Conservation (phyloP, 2,113 vertebrate species). For the Gymnorhina tibicen region DNA sequence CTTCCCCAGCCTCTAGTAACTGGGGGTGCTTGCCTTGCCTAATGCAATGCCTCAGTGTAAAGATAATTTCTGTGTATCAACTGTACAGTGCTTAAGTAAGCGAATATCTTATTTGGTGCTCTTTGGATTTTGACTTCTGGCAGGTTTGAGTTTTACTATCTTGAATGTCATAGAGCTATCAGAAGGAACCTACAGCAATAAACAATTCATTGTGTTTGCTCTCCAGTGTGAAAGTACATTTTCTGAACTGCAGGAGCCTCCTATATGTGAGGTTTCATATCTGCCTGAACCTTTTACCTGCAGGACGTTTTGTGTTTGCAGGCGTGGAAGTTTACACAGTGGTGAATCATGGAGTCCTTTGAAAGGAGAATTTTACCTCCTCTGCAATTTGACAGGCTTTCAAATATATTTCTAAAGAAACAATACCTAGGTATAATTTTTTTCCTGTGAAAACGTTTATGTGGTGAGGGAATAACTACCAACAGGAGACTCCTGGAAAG, state of each 20-base stretch:
- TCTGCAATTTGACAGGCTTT: not conserved
- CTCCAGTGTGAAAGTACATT: not conserved
- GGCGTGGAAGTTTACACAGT: not conserved
- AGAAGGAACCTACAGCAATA: not conserved
- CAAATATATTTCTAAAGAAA: not conserved
- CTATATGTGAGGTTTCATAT: not conserved
- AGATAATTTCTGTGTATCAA: not conserved
- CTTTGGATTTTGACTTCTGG: conserved; percentile 26
- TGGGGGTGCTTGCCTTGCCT: not conserved
- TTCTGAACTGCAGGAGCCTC: not conserved
- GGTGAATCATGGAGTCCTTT: not conserved
- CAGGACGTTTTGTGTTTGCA: not conserved
- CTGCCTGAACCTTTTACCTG: not conserved
- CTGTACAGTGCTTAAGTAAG: not conserved
- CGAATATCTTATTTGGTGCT: not conserved
- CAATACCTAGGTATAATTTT: not conserved
- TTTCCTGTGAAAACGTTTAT: not conserved
- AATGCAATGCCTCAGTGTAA: not conserved
- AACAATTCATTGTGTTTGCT: not conserved
- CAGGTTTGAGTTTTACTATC: not conserved
- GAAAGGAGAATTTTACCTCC: not conserved
- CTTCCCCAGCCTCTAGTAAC: not conserved
- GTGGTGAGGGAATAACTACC: not conserved
- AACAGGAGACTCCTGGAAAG: not conserved
- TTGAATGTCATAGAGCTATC: not conserved